Evolutionary conservation across 2,113 vertebrate genomes (phyloP), one percentile per base, ranked within the genome.

Genomic region (Nothobranchius kuhntae): DNA sequence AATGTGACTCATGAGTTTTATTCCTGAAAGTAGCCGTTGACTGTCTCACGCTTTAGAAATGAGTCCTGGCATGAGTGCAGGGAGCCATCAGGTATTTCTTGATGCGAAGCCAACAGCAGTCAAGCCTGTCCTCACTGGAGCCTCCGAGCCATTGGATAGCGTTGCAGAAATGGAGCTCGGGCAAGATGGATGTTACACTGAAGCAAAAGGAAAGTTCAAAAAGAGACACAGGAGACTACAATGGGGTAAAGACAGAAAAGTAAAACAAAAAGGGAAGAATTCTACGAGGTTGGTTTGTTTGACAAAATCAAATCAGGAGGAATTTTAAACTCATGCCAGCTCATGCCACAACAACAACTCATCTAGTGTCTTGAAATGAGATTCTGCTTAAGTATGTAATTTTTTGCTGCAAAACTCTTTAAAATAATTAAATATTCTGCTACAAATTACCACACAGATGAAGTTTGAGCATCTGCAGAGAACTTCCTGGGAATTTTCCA

Each of bases 51-150:
- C 73, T 75, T 84, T 53, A 82, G 56, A 84, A 83, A 87, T 87
- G 86, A 85, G 83, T 85, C 75, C 68, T 86, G 89, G 86, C 86
- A 86, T 58, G 81, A 82, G 51, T 53, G 70, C 21, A 57, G 65
- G 81, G 69, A 82, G 77, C 79, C 71, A 78, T 81, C 86, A 88
- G 84, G 87, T 87, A 89, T 83, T 84, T 86, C 82, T 84, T 87
- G 86, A 80, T 78, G 65, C 58, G 64, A 63, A 68, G 82, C 86
- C 82, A 88, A 85, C 75, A 73, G 60, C 69, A 89, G 82, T 87
- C 87, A 90, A 81, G 82, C 86, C 80, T 82, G 78, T 88, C 85
- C 84, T 86, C 63, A 73, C 84, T 86, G 72, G 65, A 85, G 82
- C 86, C 89, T 86, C 58, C 62, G 14, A 72, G 85, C 72, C 78